Conservation (phyloP, 2,113 vertebrate species). For the Albula glossodonta region DNA sequence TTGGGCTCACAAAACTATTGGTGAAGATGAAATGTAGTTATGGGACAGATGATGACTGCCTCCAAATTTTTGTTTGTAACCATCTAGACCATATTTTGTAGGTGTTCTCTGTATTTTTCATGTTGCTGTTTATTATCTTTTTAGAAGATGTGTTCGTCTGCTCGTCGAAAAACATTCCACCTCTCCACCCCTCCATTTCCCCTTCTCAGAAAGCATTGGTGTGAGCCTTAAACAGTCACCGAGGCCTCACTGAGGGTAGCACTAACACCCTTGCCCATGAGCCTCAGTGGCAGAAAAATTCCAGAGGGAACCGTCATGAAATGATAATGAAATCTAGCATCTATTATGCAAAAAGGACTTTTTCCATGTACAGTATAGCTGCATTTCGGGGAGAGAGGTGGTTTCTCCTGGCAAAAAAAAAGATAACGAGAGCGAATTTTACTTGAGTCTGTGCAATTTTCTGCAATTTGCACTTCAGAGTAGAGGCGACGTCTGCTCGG, state of each 20-base stretch:
- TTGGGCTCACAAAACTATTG: too few relatives aligned
- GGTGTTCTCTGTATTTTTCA: too few relatives aligned
- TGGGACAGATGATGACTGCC: too few relatives aligned
- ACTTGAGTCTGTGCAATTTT: slow-evolving; percentile 38
- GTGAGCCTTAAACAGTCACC: not conserved
- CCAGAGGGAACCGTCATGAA: slow-evolving; percentile 13
- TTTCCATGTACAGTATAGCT: slow-evolving; percentile 35
- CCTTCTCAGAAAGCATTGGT: not conserved
- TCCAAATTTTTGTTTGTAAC: too few relatives aligned
- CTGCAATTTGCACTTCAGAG: slow-evolving; percentile 63
- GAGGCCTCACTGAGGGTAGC: not conserved
- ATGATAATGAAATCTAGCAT: slow-evolving; percentile 12
- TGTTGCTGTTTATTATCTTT: too few relatives aligned
- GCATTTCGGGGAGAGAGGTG: slow-evolving; percentile 41
- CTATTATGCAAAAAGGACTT: not conserved
- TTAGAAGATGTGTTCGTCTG: not conserved
- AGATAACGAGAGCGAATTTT: slow-evolving; percentile 48
- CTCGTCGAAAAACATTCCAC: not conserved
- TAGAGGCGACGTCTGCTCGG: slow-evolving; percentile 39
- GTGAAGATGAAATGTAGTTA: too few relatives aligned
- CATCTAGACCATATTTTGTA: too few relatives aligned
- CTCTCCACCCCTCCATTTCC: not conserved
- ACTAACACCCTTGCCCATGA: not conserved
- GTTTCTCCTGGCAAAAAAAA: slow-evolving; percentile 42
- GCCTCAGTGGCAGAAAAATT: not conserved